These are phyloP conservation scores for Neoscelio sp. DNA, from an alignment of 2,888 invertebrate genomes.

Conservation along the genomic window DNA sequence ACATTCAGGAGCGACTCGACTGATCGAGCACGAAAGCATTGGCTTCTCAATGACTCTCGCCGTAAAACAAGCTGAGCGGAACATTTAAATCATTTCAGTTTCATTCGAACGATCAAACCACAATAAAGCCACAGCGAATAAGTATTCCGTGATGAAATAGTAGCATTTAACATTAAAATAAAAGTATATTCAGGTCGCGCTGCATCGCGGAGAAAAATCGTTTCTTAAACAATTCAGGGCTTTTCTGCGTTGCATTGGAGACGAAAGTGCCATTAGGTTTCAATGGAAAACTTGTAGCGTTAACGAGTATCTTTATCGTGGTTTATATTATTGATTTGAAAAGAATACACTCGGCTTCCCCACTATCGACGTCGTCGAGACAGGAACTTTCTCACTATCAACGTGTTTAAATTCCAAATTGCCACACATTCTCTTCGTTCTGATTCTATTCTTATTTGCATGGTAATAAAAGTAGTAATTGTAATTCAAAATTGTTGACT, in stretches of 20 bases:
- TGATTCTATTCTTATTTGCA: no score
- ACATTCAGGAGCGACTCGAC: slow-evolving; percentile 39
- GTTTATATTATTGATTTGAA: no score
- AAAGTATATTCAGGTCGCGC: slow-evolving; percentile 56
- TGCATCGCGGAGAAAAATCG: slow-evolving; percentile 30
- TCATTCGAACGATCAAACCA: slow-evolving; percentile 71
- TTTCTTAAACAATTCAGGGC: slow-evolving; percentile 22
- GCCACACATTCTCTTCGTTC: no score
- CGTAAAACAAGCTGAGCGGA: slow-evolving; percentile 58
- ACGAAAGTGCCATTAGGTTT: slow-evolving; percentile 44
- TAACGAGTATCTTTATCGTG: no score
- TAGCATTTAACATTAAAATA: slow-evolving; percentile 61
- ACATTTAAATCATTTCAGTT: slow-evolving; percentile 77
- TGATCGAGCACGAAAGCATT: slow-evolving; percentile 59
- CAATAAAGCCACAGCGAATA: slow-evolving; percentile 59
- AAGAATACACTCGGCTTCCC: no score
- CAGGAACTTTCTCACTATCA: no score
- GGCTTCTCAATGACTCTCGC: slow-evolving; percentile 59
- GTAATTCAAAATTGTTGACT: no score
- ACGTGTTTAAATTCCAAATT: no score
- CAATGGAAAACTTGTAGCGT: slow-evolving; percentile 11
- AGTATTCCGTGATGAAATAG: slow-evolving; percentile 66
- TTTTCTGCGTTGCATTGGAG: slow-evolving; percentile 16
- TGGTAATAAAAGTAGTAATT: no score
- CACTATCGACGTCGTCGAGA: no score